Evolutionary conservation across 53 echinoderm and acorn worm genomes (phyloP).

Genomic region (Hippasteria phrygiana): DNA sequence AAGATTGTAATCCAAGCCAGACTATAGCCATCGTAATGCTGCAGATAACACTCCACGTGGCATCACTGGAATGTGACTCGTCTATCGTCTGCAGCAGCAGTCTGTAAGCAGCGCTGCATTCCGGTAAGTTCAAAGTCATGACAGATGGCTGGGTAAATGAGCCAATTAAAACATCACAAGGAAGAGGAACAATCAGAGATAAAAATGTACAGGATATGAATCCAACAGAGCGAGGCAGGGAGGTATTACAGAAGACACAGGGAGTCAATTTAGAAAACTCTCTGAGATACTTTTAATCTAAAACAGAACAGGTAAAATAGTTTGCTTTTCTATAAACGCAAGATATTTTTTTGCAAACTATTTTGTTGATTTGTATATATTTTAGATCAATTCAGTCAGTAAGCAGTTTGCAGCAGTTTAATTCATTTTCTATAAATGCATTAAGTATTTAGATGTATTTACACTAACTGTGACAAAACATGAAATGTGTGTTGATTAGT

Average conservation of each 20-base stretch:
- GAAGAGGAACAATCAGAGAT: background rate
- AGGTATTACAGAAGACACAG: background rate
- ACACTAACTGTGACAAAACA: no score
- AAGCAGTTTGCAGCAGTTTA: no score
- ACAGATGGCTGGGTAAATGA: slow-evolving; percentile 36
- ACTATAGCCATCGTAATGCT: slow-evolving; percentile 5
- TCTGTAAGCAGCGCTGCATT: background rate
- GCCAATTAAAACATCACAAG: slow-evolving; percentile 11
- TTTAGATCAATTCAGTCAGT: no score
- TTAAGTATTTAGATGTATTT: no score
- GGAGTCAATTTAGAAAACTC: background rate
- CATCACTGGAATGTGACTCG: background rate
- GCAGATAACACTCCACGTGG: background rate
- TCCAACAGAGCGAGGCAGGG: background rate
- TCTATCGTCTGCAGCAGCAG: background rate
- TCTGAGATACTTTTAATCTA: background rate
- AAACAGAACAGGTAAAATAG: no score
- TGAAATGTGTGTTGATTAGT: no score
- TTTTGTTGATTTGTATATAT: no score
- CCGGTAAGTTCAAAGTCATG: slow-evolving; percentile 37
- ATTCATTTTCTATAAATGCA: no score
- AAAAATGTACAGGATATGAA: background rate
- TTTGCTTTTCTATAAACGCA: no score
- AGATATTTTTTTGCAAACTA: no score
- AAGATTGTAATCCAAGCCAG: background rate